phyloP scores from a whole-genome alignment of 2,797 vertebrate species.

The Lacerta bilineata region DNA sequence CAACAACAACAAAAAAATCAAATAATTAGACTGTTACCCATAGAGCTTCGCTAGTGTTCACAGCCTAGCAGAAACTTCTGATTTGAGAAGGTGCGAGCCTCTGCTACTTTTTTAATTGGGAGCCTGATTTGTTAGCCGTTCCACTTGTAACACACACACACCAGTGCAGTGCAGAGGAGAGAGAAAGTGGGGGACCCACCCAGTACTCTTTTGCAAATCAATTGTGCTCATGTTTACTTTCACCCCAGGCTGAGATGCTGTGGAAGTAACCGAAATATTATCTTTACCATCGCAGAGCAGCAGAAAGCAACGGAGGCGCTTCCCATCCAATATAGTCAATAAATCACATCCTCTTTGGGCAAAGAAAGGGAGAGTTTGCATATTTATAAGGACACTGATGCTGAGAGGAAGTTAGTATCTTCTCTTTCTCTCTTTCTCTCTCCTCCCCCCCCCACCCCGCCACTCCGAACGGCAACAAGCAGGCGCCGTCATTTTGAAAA shows the following conservation, averaged over 20 bases:
- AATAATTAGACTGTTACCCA: constrained; percentile 75
- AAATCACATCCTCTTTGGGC: constrained; percentile 76
- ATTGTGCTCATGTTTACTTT: constrained; percentile 80
- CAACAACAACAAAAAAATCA: constrained; percentile 1
- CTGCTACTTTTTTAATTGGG: constrained; percentile 81
- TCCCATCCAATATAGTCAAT: constrained; percentile 79
- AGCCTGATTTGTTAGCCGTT: constrained; percentile 80
- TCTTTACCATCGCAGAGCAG: constrained; percentile 66
- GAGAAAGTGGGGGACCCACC: constrained; percentile 35
- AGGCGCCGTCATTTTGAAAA: constrained; percentile 44
- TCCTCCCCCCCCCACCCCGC: not conserved
- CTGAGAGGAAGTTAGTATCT: constrained; percentile 45
- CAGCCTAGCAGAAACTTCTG: constrained; percentile 64
- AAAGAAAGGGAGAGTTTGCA: constrained; percentile 63
- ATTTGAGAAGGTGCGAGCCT: constrained; percentile 63
- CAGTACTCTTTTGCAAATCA: constrained; percentile 75
- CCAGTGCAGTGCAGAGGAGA: constrained; percentile 57
- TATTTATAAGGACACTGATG: constrained; percentile 70
- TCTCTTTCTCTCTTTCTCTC: not conserved
- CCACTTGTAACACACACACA: constrained; percentile 72
- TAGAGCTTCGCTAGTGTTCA: constrained; percentile 61
- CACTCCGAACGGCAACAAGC: constrained; percentile 32
- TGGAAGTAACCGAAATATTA: constrained; percentile 77
- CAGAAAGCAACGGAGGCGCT: constrained; percentile 67
- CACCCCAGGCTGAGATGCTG: constrained; percentile 70